Base-by-base conservation (phyloP, 2,113 vertebrate species). In the Poeciliopsis prolifica region DNA sequence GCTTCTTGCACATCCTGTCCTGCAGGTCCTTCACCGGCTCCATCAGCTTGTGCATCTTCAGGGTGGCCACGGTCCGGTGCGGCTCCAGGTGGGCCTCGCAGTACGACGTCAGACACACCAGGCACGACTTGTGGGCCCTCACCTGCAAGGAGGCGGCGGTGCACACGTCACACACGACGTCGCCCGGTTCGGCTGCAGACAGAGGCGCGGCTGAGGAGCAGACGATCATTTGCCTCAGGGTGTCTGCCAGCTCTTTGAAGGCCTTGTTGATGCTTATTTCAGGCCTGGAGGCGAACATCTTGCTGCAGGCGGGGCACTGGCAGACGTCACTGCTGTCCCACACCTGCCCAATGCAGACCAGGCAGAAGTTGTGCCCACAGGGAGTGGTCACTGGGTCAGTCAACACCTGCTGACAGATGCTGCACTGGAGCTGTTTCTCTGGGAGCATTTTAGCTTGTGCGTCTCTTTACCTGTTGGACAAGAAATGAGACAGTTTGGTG, bases 81-180 rank as follows among this genome's bases (percentile, higher is more conserved):
- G 96, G 95, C 87, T 96, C 96, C 83, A 98, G 94, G 92, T 98
- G 97, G 72, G 90, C 78, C 12, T 95, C 92, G 0, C 97, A 98
- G 92, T 97, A 98, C 30, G 96, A 97, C 22, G 95, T 95, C 92
- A 97, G 95, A 81, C 96, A 98, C 79, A 95, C 96, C 91, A 98
- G 86, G 78, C 97, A 98, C 64, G 96, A 98, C 88, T 96, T 97
- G 5, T 95, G 89, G 0, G 97, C 97, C 73, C 93, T 94, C 76
- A 96, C 95, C 91, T 94, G 95, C 89, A 68, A 64, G 33, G 85
- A 79, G 0, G 93, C 90, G 17, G 94, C 91, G 0, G 95, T 94
- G 79, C 97, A 98, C 42, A 96, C 96, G 33, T 98, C 97, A 0
- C 97, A 98, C 61, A 94, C 88, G 67, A 97, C 95, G 22, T 96